Evolutionary conservation across 2,797 vertebrate species (phyloP), one percentile per base, ranked within the genome.

Genomic region (Channallabes apus): DNA sequence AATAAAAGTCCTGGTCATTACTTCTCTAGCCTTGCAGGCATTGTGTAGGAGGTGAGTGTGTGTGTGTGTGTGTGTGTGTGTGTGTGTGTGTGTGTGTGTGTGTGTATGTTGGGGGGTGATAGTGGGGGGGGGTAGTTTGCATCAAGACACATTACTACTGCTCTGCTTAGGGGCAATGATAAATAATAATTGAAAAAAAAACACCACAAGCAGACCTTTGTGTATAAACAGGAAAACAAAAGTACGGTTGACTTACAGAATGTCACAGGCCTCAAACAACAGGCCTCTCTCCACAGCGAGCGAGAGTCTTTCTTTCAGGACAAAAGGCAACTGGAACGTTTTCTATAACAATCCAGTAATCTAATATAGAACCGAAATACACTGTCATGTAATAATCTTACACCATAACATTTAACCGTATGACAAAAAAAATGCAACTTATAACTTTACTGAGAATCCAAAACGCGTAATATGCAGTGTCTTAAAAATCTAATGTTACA

Each of bases 1-100:
- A 89, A 61, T 38, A 41, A 51, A 87, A 87, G 88, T 85, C 90
- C 68, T 83, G 71, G 85, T 91, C 93, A 94, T 95, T 93, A 94
- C 88, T 91, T 88, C 87, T 84, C 65, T 72, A 65, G 65, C 82
- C 88, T 86, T 86, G 59, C 88, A 80, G 91, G 88, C 89, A 84
- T 82, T 69, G 72, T 82, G 62, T 54, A 61, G 76, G 72, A 76
- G 68, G 76, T 54, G 71, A 27, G 22, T 73, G 71, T 27, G 71
- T 54, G 24, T 54, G 69, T n/a, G 69, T 11, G 69, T 3, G 20
- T 24, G 38, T 46, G 69, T 3, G 22, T 24, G 35, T n/a, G n/a
- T n/a, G n/a, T n/a, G n/a, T n/a, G n/a, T n/a, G n/a, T n/a, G 76
- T 54, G 71, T 54, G 22, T 73, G 71, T 27, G 71, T 54, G 24